Evolutionary conservation across 2,888 invertebrate species (phyloP).

Genomic region (Ctena decussata): DNA sequence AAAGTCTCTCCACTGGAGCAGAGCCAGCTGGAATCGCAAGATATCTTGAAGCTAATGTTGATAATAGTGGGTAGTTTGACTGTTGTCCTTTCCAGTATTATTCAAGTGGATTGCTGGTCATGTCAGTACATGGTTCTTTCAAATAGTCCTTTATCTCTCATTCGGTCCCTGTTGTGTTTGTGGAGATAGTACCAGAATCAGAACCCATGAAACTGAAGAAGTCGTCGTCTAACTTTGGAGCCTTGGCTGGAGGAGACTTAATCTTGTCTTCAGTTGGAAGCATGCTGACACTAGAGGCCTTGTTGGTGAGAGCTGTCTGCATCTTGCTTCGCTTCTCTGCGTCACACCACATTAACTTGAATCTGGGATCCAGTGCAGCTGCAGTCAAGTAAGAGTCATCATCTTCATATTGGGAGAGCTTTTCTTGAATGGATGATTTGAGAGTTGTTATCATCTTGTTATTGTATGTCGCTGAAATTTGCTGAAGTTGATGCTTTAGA

Average conservation of each 20-base stretch:
- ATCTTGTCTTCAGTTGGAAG: not conserved
- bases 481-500: conserved; percentile 5
- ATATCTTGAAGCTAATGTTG: conserved; percentile 17
- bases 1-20: conserved; percentile 44
- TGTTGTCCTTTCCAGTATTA: conserved; percentile 27
- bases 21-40: conserved; percentile 38
- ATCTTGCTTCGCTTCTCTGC: not conserved
- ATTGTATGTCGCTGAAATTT: conserved; percentile 25
- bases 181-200: not conserved
- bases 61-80: conserved; percentile 7
- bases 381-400: conserved; percentile 19
- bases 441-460: conserved; percentile 36
- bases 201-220: conserved; percentile 37
- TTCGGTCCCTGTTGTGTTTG: not conserved
- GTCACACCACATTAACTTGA: conserved; percentile 30
- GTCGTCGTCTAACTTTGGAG: conserved; percentile 8
- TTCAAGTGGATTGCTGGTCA: conserved; percentile 9
- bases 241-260: conserved; percentile 16
- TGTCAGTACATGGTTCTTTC: conserved; percentile 5
- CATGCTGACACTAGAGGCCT: not conserved
- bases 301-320: not conserved
- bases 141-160: conserved; percentile 10
- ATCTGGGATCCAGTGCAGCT: conserved; percentile 35
- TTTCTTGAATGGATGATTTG: not conserved
- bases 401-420: not conserved